Percentiles rank a stretch among this genome's conserved stretches.
Conservation (phyloP, 64 coral and sea anemone genomes). For the Montipora capricornis region DNA sequence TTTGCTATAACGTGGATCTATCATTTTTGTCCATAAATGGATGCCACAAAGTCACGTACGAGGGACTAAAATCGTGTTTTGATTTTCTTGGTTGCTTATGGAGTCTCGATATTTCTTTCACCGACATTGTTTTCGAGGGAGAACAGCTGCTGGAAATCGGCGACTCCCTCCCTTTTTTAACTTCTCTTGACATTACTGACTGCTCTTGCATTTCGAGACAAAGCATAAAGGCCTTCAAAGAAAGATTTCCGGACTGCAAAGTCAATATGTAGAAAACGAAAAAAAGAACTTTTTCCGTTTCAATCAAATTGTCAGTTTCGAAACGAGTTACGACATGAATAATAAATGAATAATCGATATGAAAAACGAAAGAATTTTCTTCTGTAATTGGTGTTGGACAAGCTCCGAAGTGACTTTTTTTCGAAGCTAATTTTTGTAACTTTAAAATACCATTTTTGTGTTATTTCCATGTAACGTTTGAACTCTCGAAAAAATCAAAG, state of each 20-base stretch:
- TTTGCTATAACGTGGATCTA: slow-evolving; percentile 85
- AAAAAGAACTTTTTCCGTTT: background rate
- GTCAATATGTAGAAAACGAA: slow-evolving; percentile 62
- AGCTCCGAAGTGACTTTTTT: background rate
- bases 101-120: slow-evolving; percentile 92
- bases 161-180: slow-evolving; percentile 80
- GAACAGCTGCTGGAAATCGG: slow-evolving; percentile 89
- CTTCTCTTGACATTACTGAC: slow-evolving; percentile 88
- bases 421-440: background rate
- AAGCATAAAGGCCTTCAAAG: slow-evolving; percentile 80
- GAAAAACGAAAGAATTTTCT: background rate
- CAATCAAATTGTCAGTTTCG: background rate
- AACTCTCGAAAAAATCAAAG: background rate
- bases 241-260: slow-evolving; percentile 89
- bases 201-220: slow-evolving; percentile 79
- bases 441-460: background rate
- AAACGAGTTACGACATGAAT: background rate
- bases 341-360: background rate
- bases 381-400: background rate
- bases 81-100: slow-evolving; percentile 80
- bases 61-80: slow-evolving; percentile 84
- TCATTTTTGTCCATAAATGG: slow-evolving; percentile 83
- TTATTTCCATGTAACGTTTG: background rate
- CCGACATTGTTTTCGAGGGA: slow-evolving; percentile 79
- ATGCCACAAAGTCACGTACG: slow-evolving; percentile 83